Evolutionary conservation across 2,888 invertebrate genomes (phyloP).

Genomic region (Catocala nupta): DNA sequence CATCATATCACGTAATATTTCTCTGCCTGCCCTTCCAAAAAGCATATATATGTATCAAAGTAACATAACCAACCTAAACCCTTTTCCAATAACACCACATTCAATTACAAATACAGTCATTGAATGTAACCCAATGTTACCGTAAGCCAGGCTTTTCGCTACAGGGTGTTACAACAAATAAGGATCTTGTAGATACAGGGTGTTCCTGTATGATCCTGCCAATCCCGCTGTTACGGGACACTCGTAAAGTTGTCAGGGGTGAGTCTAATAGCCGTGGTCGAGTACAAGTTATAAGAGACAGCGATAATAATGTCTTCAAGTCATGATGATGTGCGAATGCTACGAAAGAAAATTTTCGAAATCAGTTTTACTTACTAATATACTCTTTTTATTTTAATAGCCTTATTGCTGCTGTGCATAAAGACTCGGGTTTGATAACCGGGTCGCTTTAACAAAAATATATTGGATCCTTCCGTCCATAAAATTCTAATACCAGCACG

Average conservation of each 20-base stretch:
- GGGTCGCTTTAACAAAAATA: no score
- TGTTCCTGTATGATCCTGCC: slow-evolving; percentile 19
- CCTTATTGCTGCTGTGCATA: no score
- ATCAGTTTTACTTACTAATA: no score
- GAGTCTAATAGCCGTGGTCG: slow-evolving; percentile 18
- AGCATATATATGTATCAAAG: no score
- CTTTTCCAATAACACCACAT: slow-evolving; percentile 4
- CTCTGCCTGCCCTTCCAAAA: no score
- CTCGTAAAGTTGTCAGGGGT: slow-evolving; percentile 39
- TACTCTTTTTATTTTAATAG: no score
- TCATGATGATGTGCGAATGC: no score
- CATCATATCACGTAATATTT: no score
- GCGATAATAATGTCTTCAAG: background rate
- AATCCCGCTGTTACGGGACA: slow-evolving; percentile 43
- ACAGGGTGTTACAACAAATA: slow-evolving; percentile 25
- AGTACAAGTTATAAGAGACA: background rate
- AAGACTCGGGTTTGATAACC: no score
- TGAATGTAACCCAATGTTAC: slow-evolving; percentile 15
- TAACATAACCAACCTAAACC: background rate
- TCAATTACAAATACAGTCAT: slow-evolving; percentile 16
- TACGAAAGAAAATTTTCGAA: no score
- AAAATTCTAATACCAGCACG: no score
- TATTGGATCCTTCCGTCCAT: no score
- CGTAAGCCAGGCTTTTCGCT: background rate
- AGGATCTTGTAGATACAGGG: slow-evolving; percentile 20